Evolutionary conservation across 2,797 vertebrate species (phyloP).

Genomic region (Poliocrania exsul): DNA sequence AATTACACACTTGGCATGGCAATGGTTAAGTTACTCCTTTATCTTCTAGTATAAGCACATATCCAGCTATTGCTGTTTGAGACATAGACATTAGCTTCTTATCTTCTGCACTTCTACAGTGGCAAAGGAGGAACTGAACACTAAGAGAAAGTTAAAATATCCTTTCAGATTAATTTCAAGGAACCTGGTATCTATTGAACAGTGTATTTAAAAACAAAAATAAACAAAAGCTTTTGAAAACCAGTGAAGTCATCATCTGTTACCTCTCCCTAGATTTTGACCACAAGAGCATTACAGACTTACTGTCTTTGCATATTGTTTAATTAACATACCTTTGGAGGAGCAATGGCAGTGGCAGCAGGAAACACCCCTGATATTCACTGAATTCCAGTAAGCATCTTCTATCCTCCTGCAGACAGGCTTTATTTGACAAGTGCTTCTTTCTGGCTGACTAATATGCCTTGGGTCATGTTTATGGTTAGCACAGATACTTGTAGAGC

Average conservation of each 20-base stretch:
- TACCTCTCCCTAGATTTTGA: not conserved
- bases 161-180: not conserved
- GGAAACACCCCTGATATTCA: not conserved
- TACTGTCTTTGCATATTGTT: slow-evolving; percentile 3
- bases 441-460: slow-evolving; percentile 4
- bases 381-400: not conserved
- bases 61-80: not conserved
- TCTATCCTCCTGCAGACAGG: not conserved
- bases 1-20: not conserved
- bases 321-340: not conserved
- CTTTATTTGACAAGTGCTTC: slow-evolving; percentile 17
- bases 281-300: not conserved
- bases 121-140: not conserved
- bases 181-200: not conserved
- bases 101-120: not conserved
- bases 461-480: slow-evolving; percentile 27
- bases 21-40: not conserved
- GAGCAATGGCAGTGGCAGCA: not conserved
- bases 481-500: not conserved
- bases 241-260: not conserved
- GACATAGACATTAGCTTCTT: not conserved
- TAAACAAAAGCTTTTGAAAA: not conserved
- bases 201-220: not conserved
- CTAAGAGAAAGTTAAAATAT: not conserved
- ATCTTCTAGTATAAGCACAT: not conserved